Conservation (phyloP, 2,797 vertebrate genomes). For the Danio aesculapii region DNA sequence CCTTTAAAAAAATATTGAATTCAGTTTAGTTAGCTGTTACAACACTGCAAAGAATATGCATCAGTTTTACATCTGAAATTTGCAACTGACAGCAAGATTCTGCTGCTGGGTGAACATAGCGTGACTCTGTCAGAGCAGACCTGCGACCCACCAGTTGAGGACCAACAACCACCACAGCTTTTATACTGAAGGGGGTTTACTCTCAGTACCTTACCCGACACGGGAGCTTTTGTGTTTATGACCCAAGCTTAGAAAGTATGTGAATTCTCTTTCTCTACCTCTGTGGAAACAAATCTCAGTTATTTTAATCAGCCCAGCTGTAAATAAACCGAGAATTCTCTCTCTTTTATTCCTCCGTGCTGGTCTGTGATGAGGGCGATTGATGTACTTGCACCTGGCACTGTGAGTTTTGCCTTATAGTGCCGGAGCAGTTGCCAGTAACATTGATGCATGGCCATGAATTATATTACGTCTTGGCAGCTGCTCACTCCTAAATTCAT, state of each 20-base stretch:
- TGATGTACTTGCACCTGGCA: slow-evolving; percentile 78
- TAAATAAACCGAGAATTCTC: slow-evolving; percentile 12
- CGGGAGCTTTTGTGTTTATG: not conserved
- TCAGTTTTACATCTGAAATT: not conserved
- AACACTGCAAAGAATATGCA: too few relatives aligned
- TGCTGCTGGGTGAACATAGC: not conserved
- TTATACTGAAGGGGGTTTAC: not conserved
- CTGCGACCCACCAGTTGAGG: not conserved
- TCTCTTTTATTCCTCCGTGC: slow-evolving; percentile 52
- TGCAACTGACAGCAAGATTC: not conserved
- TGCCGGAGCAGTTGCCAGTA: slow-evolving; percentile 75
- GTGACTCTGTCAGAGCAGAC: not conserved
- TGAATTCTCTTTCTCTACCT: not conserved
- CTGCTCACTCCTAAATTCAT: slow-evolving; percentile 75
- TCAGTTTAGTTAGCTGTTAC: too few relatives aligned
- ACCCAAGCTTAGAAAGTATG: not conserved
- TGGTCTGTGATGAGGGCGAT: slow-evolving; percentile 75
- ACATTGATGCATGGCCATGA: slow-evolving; percentile 79
- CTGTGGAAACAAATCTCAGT: not conserved
- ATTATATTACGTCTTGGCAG: slow-evolving; percentile 80
- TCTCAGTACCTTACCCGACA: not conserved
- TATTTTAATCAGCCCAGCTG: slow-evolving; percentile 11
- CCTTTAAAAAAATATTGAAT: too few relatives aligned
- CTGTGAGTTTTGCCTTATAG: slow-evolving; percentile 74
- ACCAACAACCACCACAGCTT: not conserved